These are phyloP conservation scores for Cydia amplana DNA, from an alignment of 1,140 invertebrate species.

Conservation along the genomic window DNA sequence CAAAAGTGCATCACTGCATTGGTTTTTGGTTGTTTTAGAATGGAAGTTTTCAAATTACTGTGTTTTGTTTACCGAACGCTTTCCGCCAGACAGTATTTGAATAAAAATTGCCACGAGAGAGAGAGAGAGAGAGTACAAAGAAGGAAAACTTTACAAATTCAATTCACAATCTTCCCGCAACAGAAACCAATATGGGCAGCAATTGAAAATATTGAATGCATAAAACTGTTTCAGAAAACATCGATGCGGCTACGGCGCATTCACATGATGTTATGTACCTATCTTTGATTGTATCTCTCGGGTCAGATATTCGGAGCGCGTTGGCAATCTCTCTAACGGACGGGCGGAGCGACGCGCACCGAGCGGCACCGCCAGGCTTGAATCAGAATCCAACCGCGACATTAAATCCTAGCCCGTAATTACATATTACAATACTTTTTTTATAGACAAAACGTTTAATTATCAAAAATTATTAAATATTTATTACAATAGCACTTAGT, in stretches of 20 bases:
- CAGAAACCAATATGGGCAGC: slow-evolving; percentile 13
- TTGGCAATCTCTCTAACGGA: slow-evolving; percentile 54
- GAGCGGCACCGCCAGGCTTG: background rate
- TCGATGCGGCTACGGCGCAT: slow-evolving; percentile 33
- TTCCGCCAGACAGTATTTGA: background rate
- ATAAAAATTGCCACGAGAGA: background rate
- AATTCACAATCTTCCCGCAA: background rate
- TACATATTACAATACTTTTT: too few relatives aligned
- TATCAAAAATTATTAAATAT: too few relatives aligned
- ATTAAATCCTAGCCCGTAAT: background rate
- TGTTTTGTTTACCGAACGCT: background rate
- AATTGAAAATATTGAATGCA: slow-evolving; percentile 10
- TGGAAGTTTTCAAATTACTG: background rate
- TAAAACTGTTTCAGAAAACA: slow-evolving; percentile 34
- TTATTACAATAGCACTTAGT: too few relatives aligned
- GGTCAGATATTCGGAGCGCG: slow-evolving; percentile 45
- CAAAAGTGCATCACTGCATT: background rate
- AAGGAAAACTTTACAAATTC: background rate
- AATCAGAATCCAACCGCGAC: background rate
- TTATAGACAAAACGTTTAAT: too few relatives aligned
- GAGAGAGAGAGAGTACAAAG: background rate
- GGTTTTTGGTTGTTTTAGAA: background rate
- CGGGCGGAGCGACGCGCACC: background rate
- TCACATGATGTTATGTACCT: slow-evolving; percentile 40
- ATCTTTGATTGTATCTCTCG: slow-evolving; percentile 40